Percentiles rank a stretch among this genome's conserved stretches.
Evolutionary conservation across 2,888 invertebrate genomes (phyloP).

Genomic region (Cyclophora punctaria): DNA sequence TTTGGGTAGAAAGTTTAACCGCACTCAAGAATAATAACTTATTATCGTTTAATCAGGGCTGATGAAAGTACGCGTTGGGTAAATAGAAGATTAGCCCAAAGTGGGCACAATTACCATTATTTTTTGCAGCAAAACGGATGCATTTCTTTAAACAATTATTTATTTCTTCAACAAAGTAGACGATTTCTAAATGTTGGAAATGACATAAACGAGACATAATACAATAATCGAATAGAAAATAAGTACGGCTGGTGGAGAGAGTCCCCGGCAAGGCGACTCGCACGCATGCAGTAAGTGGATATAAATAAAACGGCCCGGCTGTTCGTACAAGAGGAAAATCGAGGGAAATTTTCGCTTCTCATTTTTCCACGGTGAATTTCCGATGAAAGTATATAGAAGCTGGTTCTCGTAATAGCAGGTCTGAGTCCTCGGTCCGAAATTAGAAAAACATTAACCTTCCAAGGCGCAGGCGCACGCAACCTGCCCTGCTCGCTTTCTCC

Average conservation of each 20-base stretch:
- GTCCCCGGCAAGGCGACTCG: too few relatives aligned
- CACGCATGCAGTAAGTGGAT: slow-evolving; percentile 8
- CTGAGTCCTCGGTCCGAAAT: slow-evolving; percentile 57
- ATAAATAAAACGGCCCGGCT: slow-evolving; percentile 9
- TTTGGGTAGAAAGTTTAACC: neutral
- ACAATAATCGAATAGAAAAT: slow-evolving; percentile 1
- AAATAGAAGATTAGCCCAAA: too few relatives aligned
- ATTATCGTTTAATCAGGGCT: too few relatives aligned
- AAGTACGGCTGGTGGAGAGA: neutral
- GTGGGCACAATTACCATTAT: too few relatives aligned
- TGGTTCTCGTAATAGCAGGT: slow-evolving; percentile 48
- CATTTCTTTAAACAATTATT: too few relatives aligned
- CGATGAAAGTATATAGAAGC: slow-evolving; percentile 50
- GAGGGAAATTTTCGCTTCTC: slow-evolving; percentile 37
- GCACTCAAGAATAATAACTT: too few relatives aligned
- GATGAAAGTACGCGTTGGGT: too few relatives aligned
- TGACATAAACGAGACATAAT: neutral
- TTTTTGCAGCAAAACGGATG: too few relatives aligned
- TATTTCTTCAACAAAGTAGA: too few relatives aligned
- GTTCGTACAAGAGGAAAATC: slow-evolving; percentile 29
- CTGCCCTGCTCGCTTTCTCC: slow-evolving; percentile 56
- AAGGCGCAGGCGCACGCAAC: slow-evolving; percentile 55
- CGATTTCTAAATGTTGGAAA: too few relatives aligned
- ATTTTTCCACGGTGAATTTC: slow-evolving; percentile 58
- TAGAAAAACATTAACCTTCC: slow-evolving; percentile 68